Base-by-base conservation (phyloP, 2,888 invertebrate genomes). In the Caenorhabditis sp. region DNA sequence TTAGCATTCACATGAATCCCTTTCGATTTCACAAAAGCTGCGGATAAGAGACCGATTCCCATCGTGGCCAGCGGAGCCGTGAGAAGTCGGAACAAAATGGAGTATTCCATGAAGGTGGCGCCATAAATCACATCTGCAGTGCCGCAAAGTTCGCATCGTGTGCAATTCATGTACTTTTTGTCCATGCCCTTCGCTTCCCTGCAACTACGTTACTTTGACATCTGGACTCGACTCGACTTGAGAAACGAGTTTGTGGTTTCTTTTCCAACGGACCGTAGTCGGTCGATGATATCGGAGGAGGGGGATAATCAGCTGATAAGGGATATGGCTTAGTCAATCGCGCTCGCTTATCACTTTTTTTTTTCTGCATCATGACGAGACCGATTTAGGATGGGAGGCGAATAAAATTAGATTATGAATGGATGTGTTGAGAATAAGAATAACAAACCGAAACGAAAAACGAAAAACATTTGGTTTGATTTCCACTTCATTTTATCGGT, bases 91-190 rank as follows among this genome's bases (percentile, higher is more conserved):
- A 72, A 56, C 4, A 77, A 39, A 30, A 77, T 66, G 13, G 77
- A 77, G 50, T 66, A 77, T 35, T 77, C 70, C 55, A 77, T 61
- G 20, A 66, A 66, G 6, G 39, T 41, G 2, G 55, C 22, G 3
- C 62, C 45, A 20, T 72, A 72, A 3, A 77, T 77, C 30, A 62
- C 45, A 20, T 58, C 65, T 5, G 77, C 71, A 2, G 77, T 72
- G 17, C 63, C 77, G 15, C 77, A 77, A 13, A 77, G 43, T 45
- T 77, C 77, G 56, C 77, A 77, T 56, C 77, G 41, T 48, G 77
- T 72, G 55, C 77, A 77, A 20, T 77, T 77, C 77, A 72, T 66
- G 41, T 59, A 77, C 45, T 46, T 72, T 27, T 66, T 66, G 53
- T 71, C 72, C 77, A 77, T 77, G 22, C 26, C 45, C 45, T 27